Base-by-base conservation (phyloP, 2,797 vertebrate species). In the Sebastes steindachneri region DNA sequence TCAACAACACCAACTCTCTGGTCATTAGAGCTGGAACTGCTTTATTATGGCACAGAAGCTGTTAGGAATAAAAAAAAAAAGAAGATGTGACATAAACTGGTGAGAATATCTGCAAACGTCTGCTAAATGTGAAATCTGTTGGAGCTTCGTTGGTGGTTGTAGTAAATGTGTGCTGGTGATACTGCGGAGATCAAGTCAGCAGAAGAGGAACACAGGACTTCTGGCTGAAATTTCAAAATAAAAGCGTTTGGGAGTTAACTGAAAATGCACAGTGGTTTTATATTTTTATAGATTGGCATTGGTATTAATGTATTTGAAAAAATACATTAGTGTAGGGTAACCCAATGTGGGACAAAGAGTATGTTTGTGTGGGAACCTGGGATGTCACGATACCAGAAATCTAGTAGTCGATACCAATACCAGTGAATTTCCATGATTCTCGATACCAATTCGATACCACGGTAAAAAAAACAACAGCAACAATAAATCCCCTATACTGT, bases 221-320 rank as follows among this genome's bases (percentile, higher is more conserved):
- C 79, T 33, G 70, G 59, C 11, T 19, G 0, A 10, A 5, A 7
- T 72, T 68, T 75, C 63, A 65, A 80, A 83, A 54, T 80, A 83
- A 78, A 86, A 7, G 2, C 10, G 15, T 45, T 3, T 3, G 28
- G 23, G 17, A 28, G 7, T 33, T 37, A 37, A 0, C 35, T 37
- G 6, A 25, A 58, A 21, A 7, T 3, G 29, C 14, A 45, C 53
- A 25, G 14, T 25, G 25, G 54, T 12, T 55, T 23, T 9, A 23
- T 15, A 10, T 37, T 25, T 57, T 35, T 2, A 28, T 14, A 26
- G 21, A 7, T 5, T 12, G 29, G 28, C 35, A 37, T 37, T 14
- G 35, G 35, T 37, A 37, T 7, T 29, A 29, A 29, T 29, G 29
- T 29, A 29, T 29, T 29, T 29, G 29, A 29, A 29, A n/a, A n/a